Conservation (phyloP, 1,140 invertebrate species). For the Caligus rogercresseyi region DNA sequence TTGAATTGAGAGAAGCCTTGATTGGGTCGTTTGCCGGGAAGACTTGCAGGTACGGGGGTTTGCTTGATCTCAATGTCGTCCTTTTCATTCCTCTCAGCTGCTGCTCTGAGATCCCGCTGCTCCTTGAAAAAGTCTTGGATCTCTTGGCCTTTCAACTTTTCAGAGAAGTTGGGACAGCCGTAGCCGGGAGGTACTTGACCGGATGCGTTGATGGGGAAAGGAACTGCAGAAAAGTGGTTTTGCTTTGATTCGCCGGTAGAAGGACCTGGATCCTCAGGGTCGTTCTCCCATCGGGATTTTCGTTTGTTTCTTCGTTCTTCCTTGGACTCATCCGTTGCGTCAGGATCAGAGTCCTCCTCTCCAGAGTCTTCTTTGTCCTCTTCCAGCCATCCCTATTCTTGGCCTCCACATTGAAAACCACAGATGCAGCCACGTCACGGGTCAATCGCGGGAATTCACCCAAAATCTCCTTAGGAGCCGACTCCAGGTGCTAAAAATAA, state of each 20-base stretch:
- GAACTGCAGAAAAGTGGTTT: not conserved
- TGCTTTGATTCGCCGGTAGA: not conserved
- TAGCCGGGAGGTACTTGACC: not conserved
- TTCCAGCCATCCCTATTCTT: constrained; percentile 12
- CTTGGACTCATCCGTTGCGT: too few relatives aligned
- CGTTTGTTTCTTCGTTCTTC: too few relatives aligned
- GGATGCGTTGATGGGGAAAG: not conserved
- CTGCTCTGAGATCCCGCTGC: not conserved
- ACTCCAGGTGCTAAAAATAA: constrained; percentile 55
- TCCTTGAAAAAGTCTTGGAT: not conserved
- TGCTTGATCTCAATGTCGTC: not conserved
- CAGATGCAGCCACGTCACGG: constrained; percentile 43
- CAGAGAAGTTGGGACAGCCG: not conserved
- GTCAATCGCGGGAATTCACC: constrained; percentile 64
- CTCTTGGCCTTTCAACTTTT: not conserved
- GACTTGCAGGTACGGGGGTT: not conserved
- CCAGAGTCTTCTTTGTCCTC: not conserved
- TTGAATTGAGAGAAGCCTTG: constrained; percentile 1
- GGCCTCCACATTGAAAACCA: constrained; percentile 22
- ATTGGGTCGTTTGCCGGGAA: not conserved
- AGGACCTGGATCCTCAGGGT: not conserved
- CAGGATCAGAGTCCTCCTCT: too few relatives aligned
- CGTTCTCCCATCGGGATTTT: not conserved
- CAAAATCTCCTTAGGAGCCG: constrained; percentile 69
- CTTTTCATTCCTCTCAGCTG: not conserved